Conservation (phyloP, 2,888 invertebrate species). For the Parnassius apollo region DNA sequence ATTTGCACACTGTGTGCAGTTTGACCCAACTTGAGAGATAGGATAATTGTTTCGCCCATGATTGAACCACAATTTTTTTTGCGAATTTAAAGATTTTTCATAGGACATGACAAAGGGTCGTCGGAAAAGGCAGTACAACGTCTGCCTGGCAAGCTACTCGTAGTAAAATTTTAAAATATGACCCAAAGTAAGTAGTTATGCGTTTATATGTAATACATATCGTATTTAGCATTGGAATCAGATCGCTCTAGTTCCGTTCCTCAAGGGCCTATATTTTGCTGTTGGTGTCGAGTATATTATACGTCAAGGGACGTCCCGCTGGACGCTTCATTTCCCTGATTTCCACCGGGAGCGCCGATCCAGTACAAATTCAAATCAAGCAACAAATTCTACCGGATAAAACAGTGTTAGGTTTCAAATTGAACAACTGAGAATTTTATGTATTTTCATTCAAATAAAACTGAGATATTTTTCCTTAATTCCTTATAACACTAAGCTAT, state of each 20-base stretch:
- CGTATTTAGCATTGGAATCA: not conserved
- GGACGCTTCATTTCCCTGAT: constrained; percentile 18
- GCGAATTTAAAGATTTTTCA: no score
- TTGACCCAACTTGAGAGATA: no score
- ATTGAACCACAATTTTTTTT: no score
- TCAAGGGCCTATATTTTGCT: constrained; percentile 1
- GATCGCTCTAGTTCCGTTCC: constrained; percentile 3
- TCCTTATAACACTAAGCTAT: no score
- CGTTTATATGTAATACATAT: not conserved
- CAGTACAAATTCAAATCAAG: not conserved
- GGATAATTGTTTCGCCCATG: no score
- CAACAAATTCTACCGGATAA: constrained; percentile 3
- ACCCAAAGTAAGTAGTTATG: not conserved
- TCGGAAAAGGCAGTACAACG: no score
- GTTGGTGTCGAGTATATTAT: constrained; percentile 2
- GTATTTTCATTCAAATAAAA: not conserved
- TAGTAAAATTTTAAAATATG: not conserved
- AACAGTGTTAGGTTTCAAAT: not conserved
- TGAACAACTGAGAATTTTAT: constrained; percentile 3
- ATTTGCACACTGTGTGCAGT: no score
- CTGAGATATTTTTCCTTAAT: no score
- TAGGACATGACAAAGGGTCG: no score
- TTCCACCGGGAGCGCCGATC: constrained; percentile 13
- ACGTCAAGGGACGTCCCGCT: constrained; percentile 1
- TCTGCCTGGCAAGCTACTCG: no score